Conservation (phyloP, 2,888 invertebrate genomes). For the Acronicta leporina region DNA sequence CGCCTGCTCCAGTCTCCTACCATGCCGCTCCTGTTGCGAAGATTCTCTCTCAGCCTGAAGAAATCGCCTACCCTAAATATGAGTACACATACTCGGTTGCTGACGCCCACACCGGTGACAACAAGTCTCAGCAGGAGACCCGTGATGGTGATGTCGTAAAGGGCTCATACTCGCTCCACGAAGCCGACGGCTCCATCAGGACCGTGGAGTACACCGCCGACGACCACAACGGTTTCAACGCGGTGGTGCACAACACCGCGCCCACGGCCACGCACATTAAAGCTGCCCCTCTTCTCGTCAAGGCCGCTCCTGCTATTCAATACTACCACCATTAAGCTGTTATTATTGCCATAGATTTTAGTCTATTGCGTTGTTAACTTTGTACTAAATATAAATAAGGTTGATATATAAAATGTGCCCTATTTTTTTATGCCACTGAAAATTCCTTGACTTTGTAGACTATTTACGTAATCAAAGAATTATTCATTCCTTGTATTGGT, state of each 20-base stretch:
- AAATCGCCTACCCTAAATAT: slow-evolving; percentile 68
- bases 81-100: slow-evolving; percentile 85
- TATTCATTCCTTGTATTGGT: background rate
- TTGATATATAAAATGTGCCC: slow-evolving; percentile 8
- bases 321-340: slow-evolving; percentile 70
- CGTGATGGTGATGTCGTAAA: slow-evolving; percentile 85
- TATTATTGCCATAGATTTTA: slow-evolving; percentile 14
- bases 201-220: slow-evolving; percentile 86
- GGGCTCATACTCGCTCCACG: slow-evolving; percentile 82
- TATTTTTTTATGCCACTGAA: slow-evolving; percentile 2
- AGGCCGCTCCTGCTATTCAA: slow-evolving; percentile 64
- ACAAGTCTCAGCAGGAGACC: slow-evolving; percentile 83
- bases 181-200: slow-evolving; percentile 84
- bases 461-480: too few species aligned
- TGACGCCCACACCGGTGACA: slow-evolving; percentile 86
- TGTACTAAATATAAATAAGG: slow-evolving; percentile 61
- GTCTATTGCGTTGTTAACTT: slow-evolving; percentile 59
- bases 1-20: slow-evolving; percentile 54
- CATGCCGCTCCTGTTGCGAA: slow-evolving; percentile 58
- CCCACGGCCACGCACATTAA: slow-evolving; percentile 68
- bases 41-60: slow-evolving; percentile 60
- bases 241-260: slow-evolving; percentile 76
- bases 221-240: slow-evolving; percentile 82
- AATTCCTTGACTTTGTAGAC: background rate
- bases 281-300: slow-evolving; percentile 51